Conservation (phyloP, 2,888 invertebrate genomes). For the Calameuta pallipes region DNA sequence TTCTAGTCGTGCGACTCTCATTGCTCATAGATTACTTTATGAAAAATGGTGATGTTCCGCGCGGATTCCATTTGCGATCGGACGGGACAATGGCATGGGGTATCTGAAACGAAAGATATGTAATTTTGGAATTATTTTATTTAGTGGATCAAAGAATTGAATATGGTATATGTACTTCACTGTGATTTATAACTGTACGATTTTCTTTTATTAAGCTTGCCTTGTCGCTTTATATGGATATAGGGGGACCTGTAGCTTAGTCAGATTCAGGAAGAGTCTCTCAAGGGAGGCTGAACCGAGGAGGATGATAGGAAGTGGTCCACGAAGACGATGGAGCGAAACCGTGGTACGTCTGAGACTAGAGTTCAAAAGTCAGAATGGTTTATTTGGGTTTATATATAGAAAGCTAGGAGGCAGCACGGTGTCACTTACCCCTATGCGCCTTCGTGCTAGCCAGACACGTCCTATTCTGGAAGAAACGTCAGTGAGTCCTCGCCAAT, state of each 20-base stretch:
- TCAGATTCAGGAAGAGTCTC: background rate
- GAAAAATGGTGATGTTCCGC: background rate
- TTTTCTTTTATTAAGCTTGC: background rate
- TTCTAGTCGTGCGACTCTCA: background rate
- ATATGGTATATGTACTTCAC: background rate
- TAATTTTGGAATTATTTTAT: background rate
- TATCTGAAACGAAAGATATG: background rate
- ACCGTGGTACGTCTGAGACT: constrained; percentile 18
- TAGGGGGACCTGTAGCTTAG: background rate
- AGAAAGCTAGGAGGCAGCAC: constrained; percentile 54
- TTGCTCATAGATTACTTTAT: background rate
- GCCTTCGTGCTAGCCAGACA: background rate
- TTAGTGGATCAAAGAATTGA: background rate
- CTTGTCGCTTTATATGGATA: background rate
- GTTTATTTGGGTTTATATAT: constrained; percentile 65
- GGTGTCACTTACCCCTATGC: constrained; percentile 62
- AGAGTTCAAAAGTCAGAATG: constrained; percentile 59
- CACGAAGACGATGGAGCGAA: background rate
- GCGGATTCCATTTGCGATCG: background rate
- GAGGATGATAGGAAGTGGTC: background rate
- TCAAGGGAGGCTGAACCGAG: background rate
- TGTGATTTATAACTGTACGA: background rate
- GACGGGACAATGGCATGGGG: background rate
- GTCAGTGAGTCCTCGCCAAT: background rate
- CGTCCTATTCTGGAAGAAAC: constrained; percentile 1